Conservation (phyloP, 2,888 invertebrate genomes). For the Gasteruption jaculator region DNA sequence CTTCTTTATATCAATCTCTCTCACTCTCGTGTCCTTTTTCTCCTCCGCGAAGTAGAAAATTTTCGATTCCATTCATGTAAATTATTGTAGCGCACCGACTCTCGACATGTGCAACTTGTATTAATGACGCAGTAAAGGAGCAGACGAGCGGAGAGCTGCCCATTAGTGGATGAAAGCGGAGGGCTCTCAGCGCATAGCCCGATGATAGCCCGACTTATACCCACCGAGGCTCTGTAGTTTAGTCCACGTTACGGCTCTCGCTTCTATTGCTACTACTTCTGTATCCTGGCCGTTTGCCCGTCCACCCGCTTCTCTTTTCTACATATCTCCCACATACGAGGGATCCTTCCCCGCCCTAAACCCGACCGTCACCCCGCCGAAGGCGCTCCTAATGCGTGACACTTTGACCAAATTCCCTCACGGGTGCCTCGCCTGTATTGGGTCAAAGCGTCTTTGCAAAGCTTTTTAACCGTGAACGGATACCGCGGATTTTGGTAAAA, state of each 20-base stretch:
- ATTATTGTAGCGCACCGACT: constrained; percentile 51
- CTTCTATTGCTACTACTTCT: constrained; percentile 10
- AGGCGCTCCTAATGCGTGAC: no score
- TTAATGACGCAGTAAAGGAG: constrained; percentile 52
- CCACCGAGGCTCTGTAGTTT: constrained; percentile 47
- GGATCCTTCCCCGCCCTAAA: no score
- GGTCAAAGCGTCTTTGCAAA: no score
- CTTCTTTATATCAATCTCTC: constrained; percentile 19
- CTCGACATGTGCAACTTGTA: constrained; percentile 52
- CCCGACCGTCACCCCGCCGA: no score
- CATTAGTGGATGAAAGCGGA: constrained; percentile 53
- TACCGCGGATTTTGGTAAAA: no score
- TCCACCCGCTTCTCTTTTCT: constrained; percentile 31
- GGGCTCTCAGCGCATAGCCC: constrained; percentile 50
- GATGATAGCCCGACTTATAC: constrained; percentile 52
- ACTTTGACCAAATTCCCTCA: no score
- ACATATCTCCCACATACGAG: no score
- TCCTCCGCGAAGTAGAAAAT: constrained; percentile 49
- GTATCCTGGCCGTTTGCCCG: constrained; percentile 42
- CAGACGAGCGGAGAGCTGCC: constrained; percentile 51
- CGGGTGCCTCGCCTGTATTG: no score
- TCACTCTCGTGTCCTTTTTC: constrained; percentile 41
- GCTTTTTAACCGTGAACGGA: no score
- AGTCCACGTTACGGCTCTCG: constrained; percentile 42
- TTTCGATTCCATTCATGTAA: constrained; percentile 52